Evolutionary conservation across 2,888 invertebrate species (phyloP).

Genomic region (Cecidostiba fungosa): DNA sequence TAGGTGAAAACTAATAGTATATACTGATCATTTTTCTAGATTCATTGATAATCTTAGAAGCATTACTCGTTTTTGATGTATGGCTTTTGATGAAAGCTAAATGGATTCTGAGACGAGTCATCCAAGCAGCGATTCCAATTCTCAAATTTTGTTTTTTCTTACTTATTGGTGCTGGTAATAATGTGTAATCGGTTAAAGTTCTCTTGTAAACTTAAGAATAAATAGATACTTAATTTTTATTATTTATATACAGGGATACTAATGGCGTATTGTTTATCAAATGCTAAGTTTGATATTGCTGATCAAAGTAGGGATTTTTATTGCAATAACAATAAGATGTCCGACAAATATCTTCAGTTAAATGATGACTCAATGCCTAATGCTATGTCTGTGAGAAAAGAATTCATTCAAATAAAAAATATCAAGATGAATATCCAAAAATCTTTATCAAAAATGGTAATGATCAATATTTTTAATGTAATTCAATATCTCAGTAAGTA

Average conservation of each 20-base stretch:
- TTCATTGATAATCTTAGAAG: conserved; percentile 36
- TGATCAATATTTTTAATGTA: neutral
- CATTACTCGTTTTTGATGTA: conserved; percentile 68
- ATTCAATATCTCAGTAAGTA: neutral
- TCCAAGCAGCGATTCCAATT: conserved; percentile 60
- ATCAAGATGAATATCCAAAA: conserved; percentile 67
- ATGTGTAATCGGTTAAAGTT: neutral
- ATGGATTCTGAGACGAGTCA: conserved; percentile 51
- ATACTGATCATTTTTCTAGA: conserved; percentile 26
- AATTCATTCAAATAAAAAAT: conserved; percentile 66
- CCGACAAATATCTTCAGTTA: conserved; percentile 22
- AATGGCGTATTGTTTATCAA: conserved; percentile 58
- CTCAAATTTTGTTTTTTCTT: conserved; percentile 65
- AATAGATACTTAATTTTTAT: conserved; percentile 11
- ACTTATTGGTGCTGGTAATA: conserved; percentile 67
- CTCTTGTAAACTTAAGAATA: neutral
- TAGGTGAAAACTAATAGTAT: neutral
- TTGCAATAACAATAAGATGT: neutral
- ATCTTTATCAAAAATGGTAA: conserved; percentile 68
- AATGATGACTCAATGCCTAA: conserved; percentile 59
- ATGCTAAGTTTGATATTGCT: conserved; percentile 16
- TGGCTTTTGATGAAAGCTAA: conserved; percentile 68
- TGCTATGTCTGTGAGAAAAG: conserved; percentile 56
- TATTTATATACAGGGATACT: conserved; percentile 62
- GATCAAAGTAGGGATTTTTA: conserved; percentile 2